Percentiles rank a stretch among this genome's conserved stretches.
phyloP scores from a whole-genome alignment of 1,140 invertebrate genomes.

The Aphis craccivora region DNA sequence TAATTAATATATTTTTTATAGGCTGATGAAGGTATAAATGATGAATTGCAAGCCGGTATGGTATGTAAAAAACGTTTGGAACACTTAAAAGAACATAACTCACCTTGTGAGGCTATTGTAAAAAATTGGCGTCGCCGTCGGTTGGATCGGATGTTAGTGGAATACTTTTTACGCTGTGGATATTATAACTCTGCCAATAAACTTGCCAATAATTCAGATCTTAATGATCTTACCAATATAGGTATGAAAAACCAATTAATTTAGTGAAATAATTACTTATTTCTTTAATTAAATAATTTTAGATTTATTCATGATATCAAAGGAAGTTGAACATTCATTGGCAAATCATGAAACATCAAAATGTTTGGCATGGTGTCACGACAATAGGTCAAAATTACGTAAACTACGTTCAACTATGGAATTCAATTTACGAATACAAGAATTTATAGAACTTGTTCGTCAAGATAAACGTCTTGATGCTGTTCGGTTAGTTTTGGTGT shows the following conservation, averaged over 20 bases:
- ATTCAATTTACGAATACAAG: constrained; percentile 92
- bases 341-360: constrained; percentile 81
- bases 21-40: constrained; percentile 89
- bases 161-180: constrained; percentile 94
- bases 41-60: constrained; percentile 87
- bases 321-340: constrained; percentile 85
- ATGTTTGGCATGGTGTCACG: constrained; percentile 96
- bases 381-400: constrained; percentile 94
- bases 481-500: constrained; percentile 69
- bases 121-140: constrained; percentile 85
- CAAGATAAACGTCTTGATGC: constrained; percentile 86
- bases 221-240: constrained; percentile 92
- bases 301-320: constrained; percentile 89
- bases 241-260: constrained; percentile 65
- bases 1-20: constrained; percentile 59
- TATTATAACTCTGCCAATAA: constrained; percentile 92
- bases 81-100: constrained; percentile 83
- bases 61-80: constrained; percentile 90
- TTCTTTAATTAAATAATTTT: constrained; percentile 60
- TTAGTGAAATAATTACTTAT: background rate
- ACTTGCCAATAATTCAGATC: constrained; percentile 81
- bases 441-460: constrained; percentile 95
- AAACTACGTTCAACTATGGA: constrained; percentile 91
- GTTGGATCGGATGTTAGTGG: constrained; percentile 93
- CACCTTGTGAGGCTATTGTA: constrained; percentile 63